phyloP scores from a whole-genome alignment of 2,797 vertebrate genomes.

The Myotis vivesi region DNA sequence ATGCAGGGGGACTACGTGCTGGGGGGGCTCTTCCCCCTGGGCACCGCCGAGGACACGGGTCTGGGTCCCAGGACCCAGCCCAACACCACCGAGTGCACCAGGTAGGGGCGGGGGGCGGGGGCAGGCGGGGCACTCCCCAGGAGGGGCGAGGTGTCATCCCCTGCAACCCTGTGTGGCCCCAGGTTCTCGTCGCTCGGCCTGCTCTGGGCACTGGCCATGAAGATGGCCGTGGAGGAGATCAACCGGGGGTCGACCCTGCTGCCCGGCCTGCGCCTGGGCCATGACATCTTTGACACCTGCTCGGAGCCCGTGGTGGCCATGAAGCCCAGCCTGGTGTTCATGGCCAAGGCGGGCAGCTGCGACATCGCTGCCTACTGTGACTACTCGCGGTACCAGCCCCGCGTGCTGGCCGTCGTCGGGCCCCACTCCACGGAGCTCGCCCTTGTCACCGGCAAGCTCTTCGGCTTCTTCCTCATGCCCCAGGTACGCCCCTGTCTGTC shows the following conservation, averaged over 20 bases:
- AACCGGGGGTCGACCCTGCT: conserved; percentile 81
- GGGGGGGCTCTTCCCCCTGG: conserved; percentile 84
- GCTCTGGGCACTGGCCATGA: conserved; percentile 82
- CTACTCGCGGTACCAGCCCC: conserved; percentile 89
- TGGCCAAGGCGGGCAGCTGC: not conserved
- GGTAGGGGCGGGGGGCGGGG: conserved; percentile 53
- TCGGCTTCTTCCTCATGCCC: conserved; percentile 92
- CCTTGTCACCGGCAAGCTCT: conserved; percentile 87
- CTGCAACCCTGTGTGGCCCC: conserved; percentile 24
- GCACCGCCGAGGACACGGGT: not conserved
- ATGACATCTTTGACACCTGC: conserved; percentile 80
- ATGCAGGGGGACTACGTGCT: conserved; percentile 79
- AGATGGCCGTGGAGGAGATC: conserved; percentile 84
- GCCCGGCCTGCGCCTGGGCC: conserved; percentile 80
- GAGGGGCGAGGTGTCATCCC: not conserved
- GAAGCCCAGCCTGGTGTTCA: conserved; percentile 79
- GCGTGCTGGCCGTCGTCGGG: conserved; percentile 89
- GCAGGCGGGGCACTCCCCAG: fast-evolving
- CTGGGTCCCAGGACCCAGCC: not conserved
- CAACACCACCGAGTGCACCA: conserved; percentile 30
- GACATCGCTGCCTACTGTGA: conserved; percentile 60
- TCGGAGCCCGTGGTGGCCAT: conserved; percentile 70
- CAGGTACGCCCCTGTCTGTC: conserved; percentile 84
- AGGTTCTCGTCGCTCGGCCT: conserved; percentile 71
- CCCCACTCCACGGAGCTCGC: conserved; percentile 87